Base-by-base conservation (phyloP, 2,113 vertebrate genomes). In the Carassius gibelio region DNA sequence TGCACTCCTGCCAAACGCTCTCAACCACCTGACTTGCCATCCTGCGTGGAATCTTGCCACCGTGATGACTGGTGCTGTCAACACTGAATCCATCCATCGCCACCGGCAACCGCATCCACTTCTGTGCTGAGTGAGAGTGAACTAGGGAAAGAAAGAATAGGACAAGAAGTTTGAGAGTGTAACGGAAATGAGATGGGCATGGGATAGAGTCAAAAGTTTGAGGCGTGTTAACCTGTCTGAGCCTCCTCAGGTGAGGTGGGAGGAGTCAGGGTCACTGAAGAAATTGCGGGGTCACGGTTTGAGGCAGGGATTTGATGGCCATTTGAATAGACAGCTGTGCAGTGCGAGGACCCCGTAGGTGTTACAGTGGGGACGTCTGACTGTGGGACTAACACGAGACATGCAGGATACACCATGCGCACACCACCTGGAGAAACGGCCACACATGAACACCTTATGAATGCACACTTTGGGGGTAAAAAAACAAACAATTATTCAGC, bases 1-100 rank as follows among this genome's bases (percentile, higher is more conserved):
- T 99, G 95, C 97, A 99, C 94, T 99, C 98, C 92, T 99, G 98
- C 97, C 97, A 99, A 81, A 99, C 97, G 89, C 95, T 94, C 92
- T 99, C 97, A 91, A 98, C 97, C 92, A 97, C 96, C 75, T 98
- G 98, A 91, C 95, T 96, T 89, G 98, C 96, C 76, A 98, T 89
- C 88, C 96, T 96, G 55, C 96, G 96, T 64, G 98, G 98, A 92
- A 99, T 95, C 91, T 97, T 97, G 82, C 98, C 98, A 86, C 97
- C 98, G 4, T 99, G 98, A 90, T 97, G 96, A 89, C 96, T 98
- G 84, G 96, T 97, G 93, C 93, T 97, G 93, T 99, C 97, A 34
- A 94, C 94, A 87, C 93, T 97, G 91, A 98, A 97, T 82, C 94
- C 94, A 52, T 99, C 97, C 1, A 96, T 94, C 48, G 95, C 95